Conservation (phyloP, 2,888 invertebrate species). For the Andrena minutula region DNA sequence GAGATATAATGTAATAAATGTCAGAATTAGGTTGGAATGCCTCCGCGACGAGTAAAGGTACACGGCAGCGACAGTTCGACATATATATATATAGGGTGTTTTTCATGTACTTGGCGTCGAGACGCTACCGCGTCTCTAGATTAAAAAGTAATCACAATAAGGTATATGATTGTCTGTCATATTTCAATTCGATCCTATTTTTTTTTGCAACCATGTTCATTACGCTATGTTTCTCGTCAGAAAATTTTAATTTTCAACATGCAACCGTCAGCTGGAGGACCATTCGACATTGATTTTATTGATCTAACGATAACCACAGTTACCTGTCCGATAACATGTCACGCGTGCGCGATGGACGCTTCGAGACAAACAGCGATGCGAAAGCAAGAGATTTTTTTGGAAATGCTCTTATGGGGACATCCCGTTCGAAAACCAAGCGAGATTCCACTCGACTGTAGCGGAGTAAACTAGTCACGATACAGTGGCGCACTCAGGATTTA, state of each 20-base stretch:
- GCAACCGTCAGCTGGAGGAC: neutral
- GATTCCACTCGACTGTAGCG: neutral
- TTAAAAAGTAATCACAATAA: too few relatives aligned
- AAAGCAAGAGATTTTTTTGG: conserved; percentile 11
- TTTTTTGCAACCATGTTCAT: too few relatives aligned
- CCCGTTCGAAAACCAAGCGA: neutral
- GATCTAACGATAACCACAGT: conserved; percentile 26
- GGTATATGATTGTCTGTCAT: too few relatives aligned
- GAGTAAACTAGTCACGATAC: conserved; percentile 41
- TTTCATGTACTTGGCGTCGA: too few relatives aligned
- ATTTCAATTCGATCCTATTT: too few relatives aligned
- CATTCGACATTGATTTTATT: conserved; percentile 19
- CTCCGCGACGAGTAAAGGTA: too few relatives aligned
- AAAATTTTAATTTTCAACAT: conserved; percentile 15
- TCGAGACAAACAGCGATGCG: neutral
- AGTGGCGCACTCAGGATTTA: too few relatives aligned
- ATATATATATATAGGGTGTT: too few relatives aligned
- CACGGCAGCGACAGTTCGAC: too few relatives aligned
- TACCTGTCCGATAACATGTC: conserved; percentile 12
- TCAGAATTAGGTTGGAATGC: too few relatives aligned
- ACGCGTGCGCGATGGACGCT: conserved; percentile 4
- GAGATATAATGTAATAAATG: too few relatives aligned
- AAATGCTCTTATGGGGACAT: neutral
- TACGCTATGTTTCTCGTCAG: neutral
- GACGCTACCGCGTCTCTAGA: too few relatives aligned